Evolutionary conservation across 2,113 vertebrate genomes (phyloP).

Genomic region (Oreochromis aureus): DNA sequence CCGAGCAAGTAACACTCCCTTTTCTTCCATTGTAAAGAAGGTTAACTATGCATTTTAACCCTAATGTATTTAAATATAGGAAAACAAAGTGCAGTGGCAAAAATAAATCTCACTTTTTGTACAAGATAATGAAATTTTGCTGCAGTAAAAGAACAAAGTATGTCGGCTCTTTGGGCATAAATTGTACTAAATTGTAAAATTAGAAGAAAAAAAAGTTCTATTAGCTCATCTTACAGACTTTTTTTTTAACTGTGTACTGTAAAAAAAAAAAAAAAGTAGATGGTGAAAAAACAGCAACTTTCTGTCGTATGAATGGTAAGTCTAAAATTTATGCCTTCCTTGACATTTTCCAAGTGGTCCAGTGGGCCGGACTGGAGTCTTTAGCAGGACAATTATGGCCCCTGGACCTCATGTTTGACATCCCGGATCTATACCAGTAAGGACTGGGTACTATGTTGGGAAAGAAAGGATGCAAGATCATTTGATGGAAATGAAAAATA

Average conservation of each 20-base stretch:
- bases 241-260: neutral
- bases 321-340: neutral
- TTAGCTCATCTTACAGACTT: neutral
- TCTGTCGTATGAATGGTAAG: neutral
- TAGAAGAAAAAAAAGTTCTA: neutral
- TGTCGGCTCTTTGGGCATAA: neutral
- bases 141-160: neutral
- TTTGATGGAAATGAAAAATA: neutral
- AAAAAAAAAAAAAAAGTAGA: neutral
- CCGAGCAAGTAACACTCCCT: neutral
- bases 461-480: neutral
- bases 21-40: neutral
- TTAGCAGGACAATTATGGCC: neutral
- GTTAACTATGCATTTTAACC: neutral
- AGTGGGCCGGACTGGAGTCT: neutral
- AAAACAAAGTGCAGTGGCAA: accelerated
- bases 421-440: neutral
- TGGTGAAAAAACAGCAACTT: neutral
- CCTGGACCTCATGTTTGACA: neutral
- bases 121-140: neutral
- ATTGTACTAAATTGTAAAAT: neutral
- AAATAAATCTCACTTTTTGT: neutral
- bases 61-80: neutral
- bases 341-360: neutral
- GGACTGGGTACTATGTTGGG: neutral